Evolutionary conservation across 1,140 invertebrate species (phyloP).

Genomic region (Euwallacea similis): DNA sequence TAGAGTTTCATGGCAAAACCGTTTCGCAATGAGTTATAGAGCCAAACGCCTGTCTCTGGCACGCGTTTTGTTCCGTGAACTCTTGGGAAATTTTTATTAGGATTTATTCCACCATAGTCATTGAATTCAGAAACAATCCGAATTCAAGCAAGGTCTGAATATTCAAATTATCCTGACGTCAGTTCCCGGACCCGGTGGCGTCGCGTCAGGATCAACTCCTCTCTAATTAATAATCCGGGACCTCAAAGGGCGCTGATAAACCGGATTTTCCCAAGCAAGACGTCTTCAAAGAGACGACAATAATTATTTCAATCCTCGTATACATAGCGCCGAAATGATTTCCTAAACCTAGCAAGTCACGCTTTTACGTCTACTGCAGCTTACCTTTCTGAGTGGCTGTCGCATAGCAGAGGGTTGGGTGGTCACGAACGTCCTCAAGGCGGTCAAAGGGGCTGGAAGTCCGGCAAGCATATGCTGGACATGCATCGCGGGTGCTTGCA

Average conservation of each 20-base stretch:
- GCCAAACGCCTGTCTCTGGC: not conserved
- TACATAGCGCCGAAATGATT: too few relatives aligned
- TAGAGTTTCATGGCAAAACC: constrained; percentile 7
- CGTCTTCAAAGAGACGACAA: constrained; percentile 19
- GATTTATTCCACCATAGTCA: not conserved
- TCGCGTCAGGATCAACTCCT: constrained; percentile 20
- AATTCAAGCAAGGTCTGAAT: too few relatives aligned
- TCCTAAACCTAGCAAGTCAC: too few relatives aligned
- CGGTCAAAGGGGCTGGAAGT: constrained; percentile 51
- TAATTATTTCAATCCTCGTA: not conserved
- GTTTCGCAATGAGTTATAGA: constrained; percentile 14
- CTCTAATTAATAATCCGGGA: constrained; percentile 17
- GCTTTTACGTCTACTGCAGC: not conserved
- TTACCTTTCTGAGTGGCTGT: constrained; percentile 46
- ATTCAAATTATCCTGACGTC: too few relatives aligned
- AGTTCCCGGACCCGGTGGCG: not conserved
- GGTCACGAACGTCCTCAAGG: constrained; percentile 49
- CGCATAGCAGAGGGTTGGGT: constrained; percentile 47
- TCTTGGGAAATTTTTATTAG: constrained; percentile 1
- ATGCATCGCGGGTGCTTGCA: constrained; percentile 49
- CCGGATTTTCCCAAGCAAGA: constrained; percentile 11
- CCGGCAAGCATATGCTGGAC: constrained; percentile 51
- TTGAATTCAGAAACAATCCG: too few relatives aligned
- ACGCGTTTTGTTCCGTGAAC: constrained; percentile 2
- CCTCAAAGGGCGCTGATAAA: constrained; percentile 24